These are phyloP conservation scores for Harmothoe impar DNA, from an alignment of 2,888 invertebrate genomes.

Conservation along the genomic window DNA sequence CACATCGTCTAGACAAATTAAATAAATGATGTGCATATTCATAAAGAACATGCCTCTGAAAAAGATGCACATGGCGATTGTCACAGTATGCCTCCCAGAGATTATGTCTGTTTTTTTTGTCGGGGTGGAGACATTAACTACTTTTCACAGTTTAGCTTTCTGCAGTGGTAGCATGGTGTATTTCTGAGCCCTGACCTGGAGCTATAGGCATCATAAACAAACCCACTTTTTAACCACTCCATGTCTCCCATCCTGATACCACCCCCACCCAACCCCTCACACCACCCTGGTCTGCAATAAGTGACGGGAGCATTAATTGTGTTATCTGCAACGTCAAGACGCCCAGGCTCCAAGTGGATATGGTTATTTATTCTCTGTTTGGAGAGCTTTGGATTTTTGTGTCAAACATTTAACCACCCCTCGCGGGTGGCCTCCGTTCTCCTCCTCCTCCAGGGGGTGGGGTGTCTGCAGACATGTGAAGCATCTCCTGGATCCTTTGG, in stretches of 20 bases:
- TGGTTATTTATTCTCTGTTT: slow-evolving; percentile 41
- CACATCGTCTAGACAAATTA: slow-evolving; percentile 13
- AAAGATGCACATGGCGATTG: too few species aligned
- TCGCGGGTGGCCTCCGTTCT: slow-evolving; percentile 13
- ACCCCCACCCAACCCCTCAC: neutral
- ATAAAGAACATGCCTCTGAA: neutral
- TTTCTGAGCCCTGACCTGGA: neutral
- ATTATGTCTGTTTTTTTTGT: too few species aligned
- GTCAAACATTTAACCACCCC: slow-evolving; percentile 52
- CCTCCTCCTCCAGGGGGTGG: neutral
- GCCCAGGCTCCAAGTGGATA: slow-evolving; percentile 30
- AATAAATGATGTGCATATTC: slow-evolving; percentile 12
- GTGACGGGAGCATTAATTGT: slow-evolving; percentile 42
- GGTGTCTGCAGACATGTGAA: slow-evolving; percentile 29
- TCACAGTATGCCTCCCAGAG: too few species aligned
- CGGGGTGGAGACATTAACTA: neutral
- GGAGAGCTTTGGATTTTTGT: slow-evolving; percentile 44
- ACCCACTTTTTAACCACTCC: neutral
- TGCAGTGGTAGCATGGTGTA: neutral
- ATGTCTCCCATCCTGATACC: neutral
- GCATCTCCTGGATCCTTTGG: slow-evolving; percentile 43
- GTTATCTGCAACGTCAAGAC: slow-evolving; percentile 25
- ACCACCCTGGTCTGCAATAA: slow-evolving; percentile 12
- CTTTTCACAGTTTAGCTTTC: slow-evolving; percentile 10
- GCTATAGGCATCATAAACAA: slow-evolving; percentile 41